Evolutionary conservation across 2,888 invertebrate genomes (phyloP), one percentile per base, ranked within the genome.

Genomic region (Chrysomela aeneicollis): DNA sequence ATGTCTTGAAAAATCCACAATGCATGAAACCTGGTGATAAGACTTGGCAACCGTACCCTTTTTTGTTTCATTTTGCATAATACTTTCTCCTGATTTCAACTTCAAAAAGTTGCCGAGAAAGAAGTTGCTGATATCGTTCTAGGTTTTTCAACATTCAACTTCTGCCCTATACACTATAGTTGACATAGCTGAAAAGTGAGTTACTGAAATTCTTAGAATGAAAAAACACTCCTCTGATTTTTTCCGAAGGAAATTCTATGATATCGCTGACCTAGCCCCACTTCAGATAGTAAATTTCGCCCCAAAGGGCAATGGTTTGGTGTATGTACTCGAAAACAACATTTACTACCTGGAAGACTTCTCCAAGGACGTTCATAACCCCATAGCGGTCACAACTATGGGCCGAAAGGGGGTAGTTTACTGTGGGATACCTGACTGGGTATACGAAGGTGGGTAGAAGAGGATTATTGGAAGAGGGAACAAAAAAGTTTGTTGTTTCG

Each of bases 371-470:
- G 61, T 64, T 21, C 82, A 65, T 76, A 81, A 52, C 74, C 79
- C 61, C 71, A 73, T 10, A 77, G 80, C 63, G 61, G 72, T 76
- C 17, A 93, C 94, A 0, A 82, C 78, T 0, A 88, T 86, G 72
- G 76, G 77, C 15, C 57, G 64, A 15, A 54, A 64, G n/a, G 75
- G 74, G n/a, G 84, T 94, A 58, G 66, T 77, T 35, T 95, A 91
- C 80, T 92, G 93, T 79, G 95, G 95, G 2, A 86, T 93, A 18
- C 88, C 95, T 8, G 96, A 97, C 81, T 97, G 97, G 97, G 90
- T 96, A 37, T 97, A 97, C 79, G 96, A 96, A 88, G 93, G 93
- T 92, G 79, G 66, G 26, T 21, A 12, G 19, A 12, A 32, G 15
- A n/a, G n/a, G n/a, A n/a, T n/a, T n/a, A n/a, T n/a, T n/a, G n/a